Base-by-base conservation (phyloP, 2,888 invertebrate genomes). In the Hydraecia micacea region DNA sequence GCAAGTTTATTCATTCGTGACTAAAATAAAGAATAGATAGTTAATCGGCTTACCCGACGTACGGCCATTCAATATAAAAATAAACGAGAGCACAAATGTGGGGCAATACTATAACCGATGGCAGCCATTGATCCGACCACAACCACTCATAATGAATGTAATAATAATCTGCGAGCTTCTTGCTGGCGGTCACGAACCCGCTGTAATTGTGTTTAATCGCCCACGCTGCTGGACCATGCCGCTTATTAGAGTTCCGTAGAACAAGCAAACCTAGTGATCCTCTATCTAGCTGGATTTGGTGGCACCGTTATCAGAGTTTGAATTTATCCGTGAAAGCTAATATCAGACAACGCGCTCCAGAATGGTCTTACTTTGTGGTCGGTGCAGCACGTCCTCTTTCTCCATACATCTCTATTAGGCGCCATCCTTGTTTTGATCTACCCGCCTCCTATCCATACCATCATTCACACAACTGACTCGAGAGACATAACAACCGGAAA, bases 151-250 rank as follows among this genome's bases (percentile, higher is more conserved):
- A 75, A 79, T 79, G 5, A 83, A 79, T 82, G 78, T 84, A 84
- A 85, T 81, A 81, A 89, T 84, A 70, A 87, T 87, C 87, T 80
- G 87, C 87, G 79, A 88, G 87, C 87, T 84, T 74, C 89, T 85
- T 71, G 75, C 80, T 75, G 76, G 75, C 73, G 77, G 79, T 86
- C 88, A 88, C 88, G 88, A 88, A 85, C 80, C 86, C 77, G 79
- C 85, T 80, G 82, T 86, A 85, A 87, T 89, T 89, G 80, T 85
- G 81, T 72, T 75, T 73, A 81, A 81, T 79, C 83, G 83, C 80
- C 87, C 84, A 77, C 87, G 84, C 71, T 36, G 36, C 36, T 70
- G 71, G 73, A 46, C 69, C 63, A 63, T 21, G 73, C 70, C 42
- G 39, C 49, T 39, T 36, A 7, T 67, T 77, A 55, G 82, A 71